phyloP scores from a whole-genome alignment of 35 echinoderm and acorn worm genomes.

The Anneissia japonica region DNA sequence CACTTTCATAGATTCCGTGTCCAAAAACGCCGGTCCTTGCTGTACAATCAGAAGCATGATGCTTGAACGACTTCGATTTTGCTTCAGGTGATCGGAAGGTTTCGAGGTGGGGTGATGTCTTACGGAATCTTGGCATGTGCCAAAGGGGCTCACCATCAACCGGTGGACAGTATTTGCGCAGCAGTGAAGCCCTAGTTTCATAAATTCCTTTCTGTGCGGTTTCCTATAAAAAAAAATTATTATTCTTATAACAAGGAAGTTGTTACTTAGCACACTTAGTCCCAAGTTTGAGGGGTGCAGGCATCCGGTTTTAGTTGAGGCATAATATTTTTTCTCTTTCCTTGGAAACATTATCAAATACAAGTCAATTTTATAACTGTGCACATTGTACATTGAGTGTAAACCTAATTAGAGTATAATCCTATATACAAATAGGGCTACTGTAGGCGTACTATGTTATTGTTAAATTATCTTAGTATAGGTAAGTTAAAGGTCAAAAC shows the following conservation, averaged over 20 bases:
- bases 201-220: conserved; percentile 75
- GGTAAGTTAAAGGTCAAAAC: too few relatives aligned
- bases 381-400: too few relatives aligned
- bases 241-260: background rate
- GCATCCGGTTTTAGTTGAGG: too few relatives aligned
- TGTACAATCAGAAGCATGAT: conserved; percentile 88
- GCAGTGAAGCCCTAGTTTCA: conserved; percentile 82
- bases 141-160: conserved; percentile 85
- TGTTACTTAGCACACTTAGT: too few relatives aligned
- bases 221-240: background rate
- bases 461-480: too few relatives aligned
- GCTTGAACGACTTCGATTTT: conserved; percentile 43
- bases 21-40: conserved; percentile 89
- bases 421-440: too few relatives aligned
- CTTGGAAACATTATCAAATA: too few relatives aligned
- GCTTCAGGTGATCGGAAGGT: conserved; percentile 76
- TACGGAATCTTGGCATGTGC: conserved; percentile 87
- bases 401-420: too few relatives aligned
- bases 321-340: too few relatives aligned
- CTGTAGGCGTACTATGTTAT: too few relatives aligned
- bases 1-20: conserved; percentile 92
- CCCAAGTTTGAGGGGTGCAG: too few relatives aligned
- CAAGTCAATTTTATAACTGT: too few relatives aligned
- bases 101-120: conserved; percentile 70
- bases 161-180: conserved; percentile 84